These are phyloP conservation scores for Cynodonichthys magdalenae DNA, from an alignment of 2,797 vertebrate species.

Conservation along the genomic window DNA sequence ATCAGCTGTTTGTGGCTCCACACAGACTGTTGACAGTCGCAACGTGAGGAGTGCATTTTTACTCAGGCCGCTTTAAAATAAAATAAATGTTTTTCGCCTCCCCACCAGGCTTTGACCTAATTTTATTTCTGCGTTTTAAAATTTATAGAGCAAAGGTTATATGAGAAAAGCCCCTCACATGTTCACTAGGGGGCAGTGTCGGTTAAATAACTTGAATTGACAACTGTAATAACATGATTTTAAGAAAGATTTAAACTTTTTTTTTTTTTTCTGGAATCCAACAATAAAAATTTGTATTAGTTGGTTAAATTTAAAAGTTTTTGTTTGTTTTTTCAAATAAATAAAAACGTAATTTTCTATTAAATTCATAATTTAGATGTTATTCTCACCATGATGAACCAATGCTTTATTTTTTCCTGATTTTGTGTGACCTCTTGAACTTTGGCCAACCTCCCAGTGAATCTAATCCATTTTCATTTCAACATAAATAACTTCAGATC, in stretches of 20 bases:
- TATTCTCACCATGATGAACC: not conserved
- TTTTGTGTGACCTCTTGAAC: slow-evolving; percentile 8
- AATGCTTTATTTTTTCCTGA: not conserved
- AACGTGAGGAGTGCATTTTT: not conserved
- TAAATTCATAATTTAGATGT: not conserved
- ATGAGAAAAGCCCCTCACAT: not conserved
- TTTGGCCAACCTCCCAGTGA: not conserved
- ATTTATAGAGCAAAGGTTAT: not conserved
- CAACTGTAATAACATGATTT: not conserved
- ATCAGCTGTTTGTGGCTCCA: not conserved
- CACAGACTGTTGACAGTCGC: not conserved
- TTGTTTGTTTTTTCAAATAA: not conserved
- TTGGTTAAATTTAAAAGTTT: not conserved
- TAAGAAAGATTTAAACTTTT: too few relatives aligned
- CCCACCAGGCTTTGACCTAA: not conserved
- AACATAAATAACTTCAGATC: not conserved
- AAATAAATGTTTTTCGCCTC: not conserved
- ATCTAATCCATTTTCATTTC: slow-evolving; percentile 5
- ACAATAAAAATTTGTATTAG: too few relatives aligned
- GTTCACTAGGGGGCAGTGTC: slow-evolving; percentile 56
- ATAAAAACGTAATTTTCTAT: not conserved
- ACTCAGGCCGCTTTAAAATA: not conserved
- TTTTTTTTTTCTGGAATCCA: not conserved
- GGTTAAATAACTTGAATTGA: not conserved
- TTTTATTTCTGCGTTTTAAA: not conserved